These are phyloP conservation scores for Rhinella marina DNA, from an alignment of 2,797 vertebrate genomes.

Conservation along the genomic window DNA sequence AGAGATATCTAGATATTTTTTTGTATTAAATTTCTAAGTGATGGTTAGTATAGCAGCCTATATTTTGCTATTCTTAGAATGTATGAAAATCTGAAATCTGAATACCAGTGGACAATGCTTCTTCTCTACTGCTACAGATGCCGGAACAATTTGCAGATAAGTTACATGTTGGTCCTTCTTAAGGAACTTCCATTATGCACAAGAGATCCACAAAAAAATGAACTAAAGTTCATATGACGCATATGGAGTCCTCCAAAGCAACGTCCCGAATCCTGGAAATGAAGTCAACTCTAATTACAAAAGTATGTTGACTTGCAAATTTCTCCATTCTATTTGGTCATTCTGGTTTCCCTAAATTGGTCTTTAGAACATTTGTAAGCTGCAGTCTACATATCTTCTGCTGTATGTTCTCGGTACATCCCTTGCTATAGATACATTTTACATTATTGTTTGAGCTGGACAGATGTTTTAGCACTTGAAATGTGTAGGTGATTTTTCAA, in stretches of 20 bases:
- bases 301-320: neutral
- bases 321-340: neutral
- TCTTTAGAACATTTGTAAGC: neutral
- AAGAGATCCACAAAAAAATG: slow-evolving; percentile 18
- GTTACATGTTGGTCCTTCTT: neutral
- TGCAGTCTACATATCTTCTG: slow-evolving; percentile 8
- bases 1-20: no score
- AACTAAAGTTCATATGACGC: neutral
- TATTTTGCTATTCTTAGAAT: neutral
- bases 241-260: slow-evolving; percentile 6
- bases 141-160: neutral
- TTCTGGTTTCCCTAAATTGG: neutral
- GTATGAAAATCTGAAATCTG: neutral
- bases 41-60: no score
- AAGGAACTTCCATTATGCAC: slow-evolving; percentile 16
- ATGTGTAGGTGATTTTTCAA: slow-evolving; percentile 63
- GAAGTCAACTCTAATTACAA: slow-evolving; percentile 24
- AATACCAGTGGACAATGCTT: neutral
- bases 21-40: no score
- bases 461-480: slow-evolving; percentile 63
- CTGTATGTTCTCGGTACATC: slow-evolving; percentile 20
- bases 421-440: slow-evolving; percentile 55
- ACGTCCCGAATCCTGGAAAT: slow-evolving; percentile 31
- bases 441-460: slow-evolving; percentile 55
- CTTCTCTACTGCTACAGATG: neutral